phyloP scores from a whole-genome alignment of 35 echinoderm and acorn worm genomes.

The Lytechinus variegatus region DNA sequence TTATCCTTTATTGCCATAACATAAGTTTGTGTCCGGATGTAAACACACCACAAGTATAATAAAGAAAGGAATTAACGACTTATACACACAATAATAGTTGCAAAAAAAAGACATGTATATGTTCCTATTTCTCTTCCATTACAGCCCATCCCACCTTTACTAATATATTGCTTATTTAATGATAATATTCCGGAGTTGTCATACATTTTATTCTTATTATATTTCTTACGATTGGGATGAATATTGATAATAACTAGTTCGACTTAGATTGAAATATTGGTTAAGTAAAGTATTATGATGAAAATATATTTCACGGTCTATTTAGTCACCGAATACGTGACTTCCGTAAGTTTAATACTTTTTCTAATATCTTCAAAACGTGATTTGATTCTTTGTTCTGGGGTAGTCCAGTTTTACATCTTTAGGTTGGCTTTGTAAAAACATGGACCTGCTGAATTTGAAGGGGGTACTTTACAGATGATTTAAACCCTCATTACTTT shows the following conservation, averaged over 20 bases:
- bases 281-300: not conserved
- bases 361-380: not conserved
- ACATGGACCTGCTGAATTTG: not conserved
- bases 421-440: not conserved
- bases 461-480: not conserved
- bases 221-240: too few species aligned
- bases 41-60: too few species aligned
- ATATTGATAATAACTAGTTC: not conserved
- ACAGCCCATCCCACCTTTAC: too few species aligned
- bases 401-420: not conserved
- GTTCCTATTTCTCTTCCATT: too few species aligned
- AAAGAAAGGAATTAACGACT: too few species aligned
- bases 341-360: not conserved
- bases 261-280: not conserved
- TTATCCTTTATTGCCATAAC: not conserved
- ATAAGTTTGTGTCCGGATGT: too few species aligned
- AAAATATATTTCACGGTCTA: not conserved
- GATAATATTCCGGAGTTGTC: too few species aligned
- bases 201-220: too few species aligned
- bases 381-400: not conserved
- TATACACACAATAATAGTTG: too few species aligned
- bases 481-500: constrained; percentile 14
- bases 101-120: too few species aligned
- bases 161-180: too few species aligned
- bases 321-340: not conserved